Percentiles rank a stretch among this genome's conserved stretches.
Conservation (phyloP, 1,140 invertebrate species). For the Dryas iulia region DNA sequence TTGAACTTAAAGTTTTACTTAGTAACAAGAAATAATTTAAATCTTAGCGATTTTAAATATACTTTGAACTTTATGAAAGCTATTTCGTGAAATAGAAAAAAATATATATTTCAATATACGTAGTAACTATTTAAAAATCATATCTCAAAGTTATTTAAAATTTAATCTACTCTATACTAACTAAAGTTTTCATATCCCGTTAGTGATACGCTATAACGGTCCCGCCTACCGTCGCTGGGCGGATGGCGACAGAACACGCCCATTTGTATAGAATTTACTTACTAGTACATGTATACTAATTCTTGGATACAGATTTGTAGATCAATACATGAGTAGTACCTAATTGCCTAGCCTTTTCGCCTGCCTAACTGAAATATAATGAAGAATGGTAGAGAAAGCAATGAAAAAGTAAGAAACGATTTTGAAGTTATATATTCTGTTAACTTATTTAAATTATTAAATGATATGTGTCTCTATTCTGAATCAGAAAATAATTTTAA, state of each 20-base stretch:
- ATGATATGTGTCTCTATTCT: too few species aligned
- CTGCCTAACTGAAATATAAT: not conserved
- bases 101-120: too few species aligned
- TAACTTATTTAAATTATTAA: too few species aligned
- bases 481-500: too few species aligned
- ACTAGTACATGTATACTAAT: conserved; percentile 16
- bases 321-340: not conserved
- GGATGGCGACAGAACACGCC: conserved; percentile 50
- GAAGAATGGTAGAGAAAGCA: too few species aligned
- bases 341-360: not conserved
- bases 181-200: conserved; percentile 23
- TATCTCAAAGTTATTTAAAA: not conserved
- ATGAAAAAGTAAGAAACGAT: too few species aligned
- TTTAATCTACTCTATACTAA: not conserved
- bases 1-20: too few species aligned
- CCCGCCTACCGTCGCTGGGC: conserved; percentile 63
- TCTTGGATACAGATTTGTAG: not conserved
- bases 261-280: conserved; percentile 38
- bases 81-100: too few species aligned
- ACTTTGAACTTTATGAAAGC: too few species aligned
- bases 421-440: too few species aligned
- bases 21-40: too few species aligned
- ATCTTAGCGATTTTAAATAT: too few species aligned
- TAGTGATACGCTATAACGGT: conserved; percentile 34
- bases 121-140: not conserved